Evolutionary conservation across 1,140 invertebrate genomes (phyloP).

Genomic region (Drosophila grimshawi): DNA sequence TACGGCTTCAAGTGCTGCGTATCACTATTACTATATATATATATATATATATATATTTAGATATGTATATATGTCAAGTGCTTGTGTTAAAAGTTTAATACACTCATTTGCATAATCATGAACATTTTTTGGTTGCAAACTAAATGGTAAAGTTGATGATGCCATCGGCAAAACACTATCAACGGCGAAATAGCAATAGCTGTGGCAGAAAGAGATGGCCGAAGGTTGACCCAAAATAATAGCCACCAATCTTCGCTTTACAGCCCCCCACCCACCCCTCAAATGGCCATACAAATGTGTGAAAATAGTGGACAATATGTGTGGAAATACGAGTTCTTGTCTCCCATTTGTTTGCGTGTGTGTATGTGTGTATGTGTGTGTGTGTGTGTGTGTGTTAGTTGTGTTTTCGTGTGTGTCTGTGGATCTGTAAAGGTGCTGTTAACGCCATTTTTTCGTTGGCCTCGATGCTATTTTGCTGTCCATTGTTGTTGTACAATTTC

Average conservation of each 20-base stretch:
- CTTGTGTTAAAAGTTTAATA: conserved; percentile 43
- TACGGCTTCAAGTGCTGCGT: too few species aligned
- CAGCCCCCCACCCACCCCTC: conserved; percentile 5
- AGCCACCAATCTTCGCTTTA: conserved; percentile 52
- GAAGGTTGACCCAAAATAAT: conserved; percentile 62
- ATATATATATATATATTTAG: neutral
- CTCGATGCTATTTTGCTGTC: conserved; percentile 69
- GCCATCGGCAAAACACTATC: conserved; percentile 29
- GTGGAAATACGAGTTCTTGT: conserved; percentile 49
- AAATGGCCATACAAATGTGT: conserved; percentile 66
- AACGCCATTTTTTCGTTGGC: conserved; percentile 62
- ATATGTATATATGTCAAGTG: neutral
- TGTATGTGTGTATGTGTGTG: conserved; percentile 13
- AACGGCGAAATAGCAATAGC: conserved; percentile 22
- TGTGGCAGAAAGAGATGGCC: conserved; percentile 39
- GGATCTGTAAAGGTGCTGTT: conserved; percentile 53
- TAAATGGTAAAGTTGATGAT: conserved; percentile 42
- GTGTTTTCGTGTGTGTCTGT: conserved; percentile 29
- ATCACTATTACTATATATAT: neutral
- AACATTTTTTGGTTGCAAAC: conserved; percentile 40
- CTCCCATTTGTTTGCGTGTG: conserved; percentile 46
- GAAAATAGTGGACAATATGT: conserved; percentile 79
- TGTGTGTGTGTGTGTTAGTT: neutral
- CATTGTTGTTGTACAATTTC: conserved; percentile 80
- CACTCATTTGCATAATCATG: conserved; percentile 52